Percentiles rank a stretch among this genome's conserved stretches.
Conservation (phyloP, 2,113 vertebrate species). For the Nothocercus nigrocapillus region DNA sequence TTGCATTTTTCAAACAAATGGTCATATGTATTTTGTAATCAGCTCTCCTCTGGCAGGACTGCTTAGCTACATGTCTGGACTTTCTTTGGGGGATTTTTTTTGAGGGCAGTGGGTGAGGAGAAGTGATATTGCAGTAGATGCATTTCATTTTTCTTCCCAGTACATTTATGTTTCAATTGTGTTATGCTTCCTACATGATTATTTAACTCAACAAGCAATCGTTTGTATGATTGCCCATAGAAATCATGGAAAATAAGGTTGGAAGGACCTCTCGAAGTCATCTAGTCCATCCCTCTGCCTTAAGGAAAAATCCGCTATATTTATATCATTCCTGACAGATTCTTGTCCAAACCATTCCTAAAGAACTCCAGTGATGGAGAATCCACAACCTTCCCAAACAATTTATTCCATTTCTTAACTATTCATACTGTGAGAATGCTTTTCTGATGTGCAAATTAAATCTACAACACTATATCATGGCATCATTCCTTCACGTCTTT, state of each 20-base stretch:
- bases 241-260: conserved; percentile 31
- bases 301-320: neutral
- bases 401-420: neutral
- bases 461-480: neutral
- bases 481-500: neutral
- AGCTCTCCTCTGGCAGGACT: conserved; percentile 5
- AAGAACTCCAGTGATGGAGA: neutral
- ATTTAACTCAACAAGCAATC: conserved; percentile 44
- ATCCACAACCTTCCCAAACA: neutral
- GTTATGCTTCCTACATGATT: neutral
- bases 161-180: conserved; percentile 8
- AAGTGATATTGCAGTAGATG: neutral
- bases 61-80: neutral
- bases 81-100: neutral
- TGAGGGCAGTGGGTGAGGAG: neutral
- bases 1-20: conserved; percentile 58
- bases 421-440: neutral
- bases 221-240: conserved; percentile 12
- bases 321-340: neutral
- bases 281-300: neutral
- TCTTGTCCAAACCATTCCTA: neutral
- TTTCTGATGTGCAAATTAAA: neutral
- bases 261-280: conserved; percentile 13
- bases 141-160: conserved; percentile 2
- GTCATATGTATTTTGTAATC: conserved; percentile 16